phyloP scores from a whole-genome alignment of 2,797 vertebrate species.

The Graptemys geographica region DNA sequence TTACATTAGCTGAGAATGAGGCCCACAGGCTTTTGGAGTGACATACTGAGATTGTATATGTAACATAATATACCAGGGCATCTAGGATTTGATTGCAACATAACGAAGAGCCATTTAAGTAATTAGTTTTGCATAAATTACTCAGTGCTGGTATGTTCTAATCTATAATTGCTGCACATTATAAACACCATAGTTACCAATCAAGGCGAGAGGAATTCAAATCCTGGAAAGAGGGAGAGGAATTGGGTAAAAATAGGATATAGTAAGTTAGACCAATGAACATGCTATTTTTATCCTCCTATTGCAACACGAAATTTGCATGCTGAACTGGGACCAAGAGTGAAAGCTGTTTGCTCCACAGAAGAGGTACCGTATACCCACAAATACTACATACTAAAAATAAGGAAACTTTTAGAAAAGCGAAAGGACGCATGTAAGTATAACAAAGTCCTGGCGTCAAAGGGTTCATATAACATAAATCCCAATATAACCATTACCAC shows the following conservation, averaged over 20 bases:
- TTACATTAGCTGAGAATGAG: constrained; percentile 52
- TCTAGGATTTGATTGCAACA: constrained; percentile 77
- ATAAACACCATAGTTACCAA: constrained; percentile 77
- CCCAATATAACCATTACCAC: not conserved
- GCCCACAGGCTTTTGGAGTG: constrained; percentile 51
- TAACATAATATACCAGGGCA: constrained; percentile 67
- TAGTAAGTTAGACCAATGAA: not conserved
- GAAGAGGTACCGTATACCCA: not conserved
- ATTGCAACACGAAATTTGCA: not conserved
- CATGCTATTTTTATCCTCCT: constrained; percentile 11
- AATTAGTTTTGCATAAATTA: constrained; percentile 81
- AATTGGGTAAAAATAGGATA: constrained; percentile 58
- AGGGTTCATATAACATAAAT: not conserved
- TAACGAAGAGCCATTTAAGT: constrained; percentile 80
- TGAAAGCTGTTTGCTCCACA: not conserved
- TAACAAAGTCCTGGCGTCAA: not conserved
- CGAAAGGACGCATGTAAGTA: not conserved
- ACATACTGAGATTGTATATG: constrained; percentile 56
- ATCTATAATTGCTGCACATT: constrained; percentile 72
- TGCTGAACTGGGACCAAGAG: not conserved
- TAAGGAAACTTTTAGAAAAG: not conserved
- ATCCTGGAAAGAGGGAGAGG: constrained; percentile 54
- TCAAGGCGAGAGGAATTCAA: constrained; percentile 62
- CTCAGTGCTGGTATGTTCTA: constrained; percentile 68
- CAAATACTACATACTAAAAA: not conserved